Evolutionary conservation across 2,797 vertebrate species (phyloP).

Genomic region (Crocodylus rhombifer): DNA sequence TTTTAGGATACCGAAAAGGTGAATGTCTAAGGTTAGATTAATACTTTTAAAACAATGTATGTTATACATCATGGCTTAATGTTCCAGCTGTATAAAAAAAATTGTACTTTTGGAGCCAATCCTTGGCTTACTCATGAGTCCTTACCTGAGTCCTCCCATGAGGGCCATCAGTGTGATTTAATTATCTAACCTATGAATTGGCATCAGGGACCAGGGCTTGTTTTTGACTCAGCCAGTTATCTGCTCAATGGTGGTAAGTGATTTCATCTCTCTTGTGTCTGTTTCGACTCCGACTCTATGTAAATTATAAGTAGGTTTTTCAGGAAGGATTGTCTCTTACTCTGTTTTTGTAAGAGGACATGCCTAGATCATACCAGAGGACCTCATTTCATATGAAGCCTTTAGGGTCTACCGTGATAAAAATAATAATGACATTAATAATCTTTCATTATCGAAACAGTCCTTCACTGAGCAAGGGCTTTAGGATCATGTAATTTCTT

Average conservation of each 20-base stretch:
- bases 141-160: too few relatives aligned
- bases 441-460: conserved; percentile 4
- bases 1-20: conserved; percentile 33
- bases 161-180: not conserved
- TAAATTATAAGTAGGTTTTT: not conserved
- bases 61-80: conserved; percentile 42
- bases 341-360: not conserved
- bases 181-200: not conserved
- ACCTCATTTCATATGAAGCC: not conserved
- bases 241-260: not conserved
- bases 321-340: not conserved
- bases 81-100: conserved; percentile 48
- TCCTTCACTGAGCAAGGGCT: conserved; percentile 23
- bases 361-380: not conserved
- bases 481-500: not conserved
- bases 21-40: conserved; percentile 53
- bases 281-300: not conserved
- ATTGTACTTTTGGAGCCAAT: not conserved
- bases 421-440: not conserved
- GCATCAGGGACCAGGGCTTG: not conserved
- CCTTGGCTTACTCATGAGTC: conserved; percentile 38
- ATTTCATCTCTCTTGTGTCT: not conserved
- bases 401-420: not conserved
- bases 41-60: conserved; percentile 60
- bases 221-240: not conserved